phyloP scores from a whole-genome alignment of 1,140 invertebrate species.

The Propsilocerus akamusi region DNA sequence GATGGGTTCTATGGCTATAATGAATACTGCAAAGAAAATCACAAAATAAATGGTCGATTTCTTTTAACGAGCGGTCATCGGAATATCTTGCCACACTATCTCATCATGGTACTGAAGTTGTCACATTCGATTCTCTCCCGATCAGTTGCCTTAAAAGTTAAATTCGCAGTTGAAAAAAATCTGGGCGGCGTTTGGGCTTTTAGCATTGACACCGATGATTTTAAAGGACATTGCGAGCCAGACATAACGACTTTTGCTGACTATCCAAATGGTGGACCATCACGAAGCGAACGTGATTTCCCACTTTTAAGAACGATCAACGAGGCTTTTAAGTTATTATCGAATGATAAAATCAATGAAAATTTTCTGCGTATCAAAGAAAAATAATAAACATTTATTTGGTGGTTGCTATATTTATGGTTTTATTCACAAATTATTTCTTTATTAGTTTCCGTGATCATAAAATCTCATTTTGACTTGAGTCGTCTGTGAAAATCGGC shows the following conservation, averaged over 20 bases:
- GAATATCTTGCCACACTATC: neutral
- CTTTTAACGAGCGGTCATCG: neutral
- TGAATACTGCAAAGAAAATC: conserved; percentile 27
- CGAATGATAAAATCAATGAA: neutral
- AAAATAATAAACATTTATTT: no score
- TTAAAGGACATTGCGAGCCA: neutral
- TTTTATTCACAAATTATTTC: no score
- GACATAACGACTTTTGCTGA: neutral
- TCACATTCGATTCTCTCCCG: neutral
- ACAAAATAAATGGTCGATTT: neutral
- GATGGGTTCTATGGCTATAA: conserved; percentile 55
- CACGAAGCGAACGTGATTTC: neutral
- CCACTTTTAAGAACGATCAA: neutral
- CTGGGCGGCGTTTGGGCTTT: conserved; percentile 6
- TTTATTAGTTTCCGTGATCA: no score
- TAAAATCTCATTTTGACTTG: no score
- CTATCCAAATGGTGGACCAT: neutral
- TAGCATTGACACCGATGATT: conserved; percentile 8
- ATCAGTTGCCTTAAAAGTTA: neutral
- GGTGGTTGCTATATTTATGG: no score
- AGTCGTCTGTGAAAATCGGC: no score
- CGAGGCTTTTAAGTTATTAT: neutral
- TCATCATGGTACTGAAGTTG: neutral
- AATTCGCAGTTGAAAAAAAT: conserved; percentile 6
- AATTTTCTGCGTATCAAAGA: no score